A percentile compares a stretch with the other conserved stretches of the same genome.
These are phyloP conservation scores for Sinelater perroti DNA, from an alignment of 2,888 invertebrate species.

Conservation along the genomic window DNA sequence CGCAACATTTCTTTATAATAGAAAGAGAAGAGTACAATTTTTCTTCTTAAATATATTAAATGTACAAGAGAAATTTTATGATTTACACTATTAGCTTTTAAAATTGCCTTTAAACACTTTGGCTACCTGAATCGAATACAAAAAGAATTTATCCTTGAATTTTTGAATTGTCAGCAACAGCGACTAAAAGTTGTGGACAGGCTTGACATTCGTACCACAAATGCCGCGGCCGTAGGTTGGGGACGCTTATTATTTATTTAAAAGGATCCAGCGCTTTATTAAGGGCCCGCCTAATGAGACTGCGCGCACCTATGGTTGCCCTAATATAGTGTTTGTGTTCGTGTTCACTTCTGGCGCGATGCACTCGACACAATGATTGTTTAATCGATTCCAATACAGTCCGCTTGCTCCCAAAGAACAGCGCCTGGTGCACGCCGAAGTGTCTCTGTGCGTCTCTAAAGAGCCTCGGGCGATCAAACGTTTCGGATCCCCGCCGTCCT, in stretches of 20 bases:
- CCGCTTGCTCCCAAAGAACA: conserved; percentile 50
- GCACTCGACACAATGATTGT: conserved; percentile 52
- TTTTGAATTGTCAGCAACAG: too few relatives aligned
- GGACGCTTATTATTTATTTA: not conserved
- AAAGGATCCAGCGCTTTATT: conserved; percentile 31
- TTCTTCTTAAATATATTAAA: too few relatives aligned
- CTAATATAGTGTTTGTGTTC: conserved; percentile 51
- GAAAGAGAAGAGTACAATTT: too few relatives aligned
- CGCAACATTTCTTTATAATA: too few relatives aligned
- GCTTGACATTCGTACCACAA: too few relatives aligned
- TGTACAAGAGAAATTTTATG: too few relatives aligned
- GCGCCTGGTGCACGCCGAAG: conserved; percentile 25
- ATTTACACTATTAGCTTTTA: too few relatives aligned
- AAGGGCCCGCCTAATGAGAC: conserved; percentile 42
- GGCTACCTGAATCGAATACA: too few relatives aligned
- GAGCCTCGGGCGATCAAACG: conserved; percentile 26
- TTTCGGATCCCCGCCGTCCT: conserved; percentile 18
- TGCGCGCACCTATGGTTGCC: conserved; percentile 43
- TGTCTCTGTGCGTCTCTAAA: conserved; percentile 23
- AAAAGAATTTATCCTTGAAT: too few relatives aligned
- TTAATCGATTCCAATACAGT: conserved; percentile 53
- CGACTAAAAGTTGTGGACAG: too few relatives aligned
- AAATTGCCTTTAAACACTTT: too few relatives aligned
- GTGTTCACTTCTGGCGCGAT: conserved; percentile 50
- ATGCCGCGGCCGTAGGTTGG: conserved; percentile 10